Percentiles rank a stretch among this genome's conserved stretches.
Conservation (phyloP, 1,140 invertebrate genomes). For the Hyphantria cunea region DNA sequence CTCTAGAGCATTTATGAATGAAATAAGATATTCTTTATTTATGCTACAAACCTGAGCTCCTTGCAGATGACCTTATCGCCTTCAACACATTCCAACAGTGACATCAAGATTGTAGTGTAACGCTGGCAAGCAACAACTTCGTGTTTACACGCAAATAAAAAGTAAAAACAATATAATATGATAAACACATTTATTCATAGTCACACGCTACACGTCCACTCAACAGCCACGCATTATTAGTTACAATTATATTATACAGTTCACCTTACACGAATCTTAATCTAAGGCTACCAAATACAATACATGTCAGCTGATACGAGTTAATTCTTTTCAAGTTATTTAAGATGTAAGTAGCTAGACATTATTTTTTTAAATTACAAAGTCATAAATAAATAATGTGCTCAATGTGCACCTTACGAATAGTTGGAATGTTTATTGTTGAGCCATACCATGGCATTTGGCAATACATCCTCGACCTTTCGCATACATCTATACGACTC, state of each 20-base stretch:
- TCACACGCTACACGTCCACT: conserved; percentile 53
- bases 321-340: conserved; percentile 13
- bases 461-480: conserved; percentile 70
- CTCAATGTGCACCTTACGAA: conserved; percentile 41
- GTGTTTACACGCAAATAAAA: conserved; percentile 46
- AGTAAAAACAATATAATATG: conserved; percentile 58
- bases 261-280: conserved; percentile 29
- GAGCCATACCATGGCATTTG: conserved; percentile 56
- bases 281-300: conserved; percentile 10
- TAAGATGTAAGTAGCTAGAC: conserved; percentile 12
- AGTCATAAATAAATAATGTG: conserved; percentile 46
- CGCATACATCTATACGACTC: conserved; percentile 42
- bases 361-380: conserved; percentile 10
- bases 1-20: neutral
- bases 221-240: conserved; percentile 51
- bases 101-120: conserved; percentile 17
- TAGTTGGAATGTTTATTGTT: conserved; percentile 67
- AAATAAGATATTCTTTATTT: neutral
- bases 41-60: neutral
- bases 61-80: neutral
- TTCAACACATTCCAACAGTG: conserved; percentile 11
- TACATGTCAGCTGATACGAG: conserved; percentile 5
- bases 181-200: conserved; percentile 73
- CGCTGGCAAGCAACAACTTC: conserved; percentile 10
- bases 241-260: conserved; percentile 49